A percentile compares a stretch with the other conserved stretches of the same genome.
phyloP scores from a whole-genome alignment of 2,113 vertebrate genomes.

The Apteryx owenii region DNA sequence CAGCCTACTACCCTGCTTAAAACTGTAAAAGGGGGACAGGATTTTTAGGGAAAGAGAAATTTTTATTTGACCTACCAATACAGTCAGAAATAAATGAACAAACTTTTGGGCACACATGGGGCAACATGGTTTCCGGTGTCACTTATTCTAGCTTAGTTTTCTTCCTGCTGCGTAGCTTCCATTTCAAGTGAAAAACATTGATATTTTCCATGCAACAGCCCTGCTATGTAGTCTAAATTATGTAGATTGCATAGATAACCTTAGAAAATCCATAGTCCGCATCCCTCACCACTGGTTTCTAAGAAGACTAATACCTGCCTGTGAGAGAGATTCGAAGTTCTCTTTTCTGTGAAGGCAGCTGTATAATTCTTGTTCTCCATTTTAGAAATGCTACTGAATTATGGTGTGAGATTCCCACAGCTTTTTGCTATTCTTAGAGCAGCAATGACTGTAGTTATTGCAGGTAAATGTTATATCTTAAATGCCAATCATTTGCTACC shows the following conservation, averaged over 20 bases:
- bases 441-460: not conserved
- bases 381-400: not conserved
- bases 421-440: not conserved
- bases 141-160: not conserved
- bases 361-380: not conserved
- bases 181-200: not conserved
- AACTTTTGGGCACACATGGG: not conserved
- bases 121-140: not conserved
- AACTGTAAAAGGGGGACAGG: too few relatives aligned
- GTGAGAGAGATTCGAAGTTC: not conserved
- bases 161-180: not conserved
- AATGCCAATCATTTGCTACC: not conserved
- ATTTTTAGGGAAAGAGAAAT: not conserved
- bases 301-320: not conserved
- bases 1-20: too few relatives aligned
- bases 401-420: not conserved
- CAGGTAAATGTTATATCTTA: not conserved
- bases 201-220: not conserved
- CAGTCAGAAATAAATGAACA: not conserved
- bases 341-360: not conserved
- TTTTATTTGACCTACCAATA: not conserved
- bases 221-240: rapidly evolving
- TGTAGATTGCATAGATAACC: not conserved
- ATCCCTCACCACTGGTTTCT: not conserved
- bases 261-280: not conserved